phyloP scores from a whole-genome alignment of 1,140 invertebrate genomes.

The Lerema accius region DNA sequence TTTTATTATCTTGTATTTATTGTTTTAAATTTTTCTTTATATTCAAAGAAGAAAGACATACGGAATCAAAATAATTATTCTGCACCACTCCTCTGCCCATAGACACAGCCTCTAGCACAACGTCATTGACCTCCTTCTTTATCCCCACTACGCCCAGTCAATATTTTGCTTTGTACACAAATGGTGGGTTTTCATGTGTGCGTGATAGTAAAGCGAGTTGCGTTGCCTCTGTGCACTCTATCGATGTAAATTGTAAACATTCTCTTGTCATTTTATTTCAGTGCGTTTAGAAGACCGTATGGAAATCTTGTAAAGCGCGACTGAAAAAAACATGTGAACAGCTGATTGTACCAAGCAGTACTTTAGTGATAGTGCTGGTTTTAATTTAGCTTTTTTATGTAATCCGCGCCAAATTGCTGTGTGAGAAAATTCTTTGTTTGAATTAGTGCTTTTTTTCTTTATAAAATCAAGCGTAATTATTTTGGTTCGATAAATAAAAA shows the following conservation, averaged over 20 bases:
- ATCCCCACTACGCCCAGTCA: slow-evolving; percentile 59
- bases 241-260: slow-evolving; percentile 82
- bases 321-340: slow-evolving; percentile 67
- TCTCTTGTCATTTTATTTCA: slow-evolving; percentile 75
- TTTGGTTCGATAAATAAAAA: not conserved
- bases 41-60: no score
- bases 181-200: slow-evolving; percentile 52
- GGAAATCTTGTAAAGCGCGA: slow-evolving; percentile 57
- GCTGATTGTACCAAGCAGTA: slow-evolving; percentile 48
- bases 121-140: slow-evolving; percentile 68
- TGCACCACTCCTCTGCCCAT: slow-evolving; percentile 24
- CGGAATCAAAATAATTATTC: no score
- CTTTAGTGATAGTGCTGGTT: slow-evolving; percentile 41
- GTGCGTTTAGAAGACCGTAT: slow-evolving; percentile 71
- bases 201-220: slow-evolving; percentile 46
- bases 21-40: no score
- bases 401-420: slow-evolving; percentile 39
- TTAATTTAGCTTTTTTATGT: slow-evolving; percentile 19
- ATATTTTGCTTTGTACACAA: slow-evolving; percentile 55
- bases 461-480: not conserved
- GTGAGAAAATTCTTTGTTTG: slow-evolving; percentile 50
- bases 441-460: slow-evolving; percentile 9
- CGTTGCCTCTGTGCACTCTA: slow-evolving; percentile 71
- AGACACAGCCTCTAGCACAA: slow-evolving; percentile 34
- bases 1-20: no score